phyloP scores from a whole-genome alignment of 2,888 invertebrate genomes.

The Pyrocoelia pectoralis region DNA sequence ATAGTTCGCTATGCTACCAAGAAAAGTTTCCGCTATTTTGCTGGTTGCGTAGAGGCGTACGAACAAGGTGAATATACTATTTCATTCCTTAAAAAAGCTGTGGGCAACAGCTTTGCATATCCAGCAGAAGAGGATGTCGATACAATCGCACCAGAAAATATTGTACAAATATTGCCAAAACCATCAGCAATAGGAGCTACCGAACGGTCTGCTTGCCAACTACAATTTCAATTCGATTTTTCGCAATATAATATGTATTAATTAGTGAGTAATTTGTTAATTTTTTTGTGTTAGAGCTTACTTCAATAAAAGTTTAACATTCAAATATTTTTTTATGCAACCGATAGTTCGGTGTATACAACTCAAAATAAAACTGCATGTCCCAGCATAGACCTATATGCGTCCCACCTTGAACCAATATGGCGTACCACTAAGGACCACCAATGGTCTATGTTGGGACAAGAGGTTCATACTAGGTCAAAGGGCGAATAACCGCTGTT shows the following conservation, averaged over 20 bases:
- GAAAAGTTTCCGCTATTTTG: too few relatives aligned
- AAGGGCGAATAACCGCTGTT: background rate
- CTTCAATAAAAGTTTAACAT: background rate
- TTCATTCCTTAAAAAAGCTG: too few relatives aligned
- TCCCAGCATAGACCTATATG: constrained; percentile 4
- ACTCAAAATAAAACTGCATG: constrained; percentile 5
- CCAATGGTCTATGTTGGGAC: constrained; percentile 2
- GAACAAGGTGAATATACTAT: too few relatives aligned
- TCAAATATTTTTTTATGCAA: constrained; percentile 2
- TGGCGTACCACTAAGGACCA: constrained; percentile 5
- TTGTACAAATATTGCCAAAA: constrained; percentile 4
- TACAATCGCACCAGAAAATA: background rate
- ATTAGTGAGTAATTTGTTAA: constrained; percentile 1
- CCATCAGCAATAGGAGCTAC: constrained; percentile 4
- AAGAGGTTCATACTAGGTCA: background rate
- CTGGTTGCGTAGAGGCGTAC: too few relatives aligned
- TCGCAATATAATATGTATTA: constrained; percentile 5
- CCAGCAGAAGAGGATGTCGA: too few relatives aligned
- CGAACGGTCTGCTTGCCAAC: constrained; percentile 1
- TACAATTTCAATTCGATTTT: constrained; percentile 4
- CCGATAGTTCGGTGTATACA: background rate
- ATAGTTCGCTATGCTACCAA: too few relatives aligned
- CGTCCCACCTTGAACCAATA: constrained; percentile 6
- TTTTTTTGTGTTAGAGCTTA: constrained; percentile 5
- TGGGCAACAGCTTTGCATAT: too few relatives aligned